Percentiles rank a stretch among this genome's conserved stretches.
These are phyloP conservation scores for Augiades crinisus DNA, from an alignment of 2,888 invertebrate genomes.

Conservation along the genomic window DNA sequence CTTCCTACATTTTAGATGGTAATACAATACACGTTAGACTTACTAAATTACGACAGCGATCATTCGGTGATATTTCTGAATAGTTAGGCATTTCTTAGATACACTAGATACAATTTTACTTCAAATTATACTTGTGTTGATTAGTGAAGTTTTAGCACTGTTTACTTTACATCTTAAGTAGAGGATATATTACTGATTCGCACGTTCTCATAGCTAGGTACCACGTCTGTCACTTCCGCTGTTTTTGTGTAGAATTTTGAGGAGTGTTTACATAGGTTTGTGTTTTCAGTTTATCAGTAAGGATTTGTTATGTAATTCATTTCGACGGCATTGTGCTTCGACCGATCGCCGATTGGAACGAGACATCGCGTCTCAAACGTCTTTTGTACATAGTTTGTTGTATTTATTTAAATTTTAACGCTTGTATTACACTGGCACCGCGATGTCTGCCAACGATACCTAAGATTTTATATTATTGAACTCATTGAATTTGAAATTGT, in stretches of 20 bases:
- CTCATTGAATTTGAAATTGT: conserved; percentile 26
- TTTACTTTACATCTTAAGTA: conserved; percentile 12
- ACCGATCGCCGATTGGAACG: neutral
- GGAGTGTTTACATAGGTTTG: conserved; percentile 6
- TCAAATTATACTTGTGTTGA: conserved; percentile 6
- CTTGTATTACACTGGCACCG: conserved; percentile 28
- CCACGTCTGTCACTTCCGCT: conserved; percentile 4
- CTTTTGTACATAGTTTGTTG: conserved; percentile 34
- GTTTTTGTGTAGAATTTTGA: conserved; percentile 18
- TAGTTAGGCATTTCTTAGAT: conserved; percentile 16
- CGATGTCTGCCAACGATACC: conserved; percentile 32
- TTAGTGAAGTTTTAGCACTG: conserved; percentile 7
- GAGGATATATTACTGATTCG: conserved; percentile 11
- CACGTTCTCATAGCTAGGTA: conserved; percentile 13
- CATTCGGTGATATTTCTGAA: conserved; percentile 19
- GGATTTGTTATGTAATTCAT: neutral
- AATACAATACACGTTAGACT: conserved; percentile 21
- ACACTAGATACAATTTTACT: conserved; percentile 6
- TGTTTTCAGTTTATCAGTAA: conserved; percentile 1
- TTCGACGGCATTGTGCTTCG: neutral
- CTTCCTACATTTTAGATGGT: conserved; percentile 18
- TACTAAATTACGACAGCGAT: conserved; percentile 13
- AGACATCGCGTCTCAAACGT: neutral
- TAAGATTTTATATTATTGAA: conserved; percentile 33
- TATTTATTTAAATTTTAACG: conserved; percentile 33